Evolutionary conservation across 2,797 vertebrate genomes (phyloP).

Genomic region (Hydrocynus forskahlii): DNA sequence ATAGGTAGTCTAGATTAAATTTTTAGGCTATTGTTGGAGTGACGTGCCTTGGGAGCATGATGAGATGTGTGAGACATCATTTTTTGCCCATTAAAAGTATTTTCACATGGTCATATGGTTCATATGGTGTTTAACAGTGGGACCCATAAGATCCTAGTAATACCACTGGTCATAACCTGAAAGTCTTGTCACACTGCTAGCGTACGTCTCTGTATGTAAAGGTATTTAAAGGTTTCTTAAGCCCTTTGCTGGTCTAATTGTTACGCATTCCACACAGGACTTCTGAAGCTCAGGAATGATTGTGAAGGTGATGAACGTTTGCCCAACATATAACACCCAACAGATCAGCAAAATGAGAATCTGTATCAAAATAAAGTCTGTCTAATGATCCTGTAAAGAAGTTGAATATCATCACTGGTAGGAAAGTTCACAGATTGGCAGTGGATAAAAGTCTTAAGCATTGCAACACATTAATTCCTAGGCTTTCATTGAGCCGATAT

Average conservation of each 20-base stretch:
- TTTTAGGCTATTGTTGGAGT: too few relatives aligned
- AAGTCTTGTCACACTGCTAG: background rate
- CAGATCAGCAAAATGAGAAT: background rate
- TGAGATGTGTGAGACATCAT: too few relatives aligned
- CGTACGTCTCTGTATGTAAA: too few relatives aligned
- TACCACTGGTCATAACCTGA: background rate
- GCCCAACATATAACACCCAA: background rate
- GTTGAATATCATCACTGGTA: background rate
- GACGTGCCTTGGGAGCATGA: too few relatives aligned
- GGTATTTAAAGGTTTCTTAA: constrained; percentile 37
- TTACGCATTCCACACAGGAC: constrained; percentile 52
- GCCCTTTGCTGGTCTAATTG: constrained; percentile 48
- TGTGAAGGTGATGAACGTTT: too few relatives aligned
- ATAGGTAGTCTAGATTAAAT: too few relatives aligned
- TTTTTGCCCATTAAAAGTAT: too few relatives aligned
- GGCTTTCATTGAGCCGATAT: background rate
- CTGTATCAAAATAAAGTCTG: background rate
- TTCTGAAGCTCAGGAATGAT: constrained; percentile 1
- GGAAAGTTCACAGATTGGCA: background rate
- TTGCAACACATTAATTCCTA: constrained; percentile 20
- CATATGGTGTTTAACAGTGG: too few relatives aligned
- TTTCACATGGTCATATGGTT: too few relatives aligned
- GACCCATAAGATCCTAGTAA: too few relatives aligned
- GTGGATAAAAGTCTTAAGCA: constrained; percentile 15
- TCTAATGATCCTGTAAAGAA: background rate